These are phyloP conservation scores for Scolanthus callimorphus DNA, from an alignment of 92 coral and sea anemone genomes.

Conservation along the genomic window DNA sequence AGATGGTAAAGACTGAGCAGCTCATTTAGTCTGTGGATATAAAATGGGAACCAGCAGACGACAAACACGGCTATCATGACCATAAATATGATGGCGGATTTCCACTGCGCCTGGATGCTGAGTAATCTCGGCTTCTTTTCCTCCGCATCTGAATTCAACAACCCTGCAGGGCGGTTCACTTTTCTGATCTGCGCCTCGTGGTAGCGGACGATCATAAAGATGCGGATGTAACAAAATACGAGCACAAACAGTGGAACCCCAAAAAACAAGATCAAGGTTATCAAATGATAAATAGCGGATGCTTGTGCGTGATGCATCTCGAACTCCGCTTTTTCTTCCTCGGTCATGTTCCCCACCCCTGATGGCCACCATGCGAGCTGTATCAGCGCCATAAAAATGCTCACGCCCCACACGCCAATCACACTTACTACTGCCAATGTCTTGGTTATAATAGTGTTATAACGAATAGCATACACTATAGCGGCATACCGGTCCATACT, in stretches of 20 bases:
- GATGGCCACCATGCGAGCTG: conserved; percentile 50
- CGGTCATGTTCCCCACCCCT: conserved; percentile 4
- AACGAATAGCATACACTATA: conserved; percentile 64
- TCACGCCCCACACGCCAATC: conserved; percentile 24
- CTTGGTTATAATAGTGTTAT: conserved; percentile 40
- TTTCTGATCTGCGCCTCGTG: conserved; percentile 28
- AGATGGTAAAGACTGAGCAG: background rate
- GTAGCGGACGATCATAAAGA: conserved; percentile 32
- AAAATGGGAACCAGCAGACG: conserved; percentile 67
- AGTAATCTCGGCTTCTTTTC: conserved; percentile 9
- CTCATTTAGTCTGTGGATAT: conserved; percentile 34
- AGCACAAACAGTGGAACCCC: conserved; percentile 24
- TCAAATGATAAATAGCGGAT: conserved; percentile 6
- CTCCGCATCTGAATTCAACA: background rate
- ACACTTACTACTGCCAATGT: conserved; percentile 23
- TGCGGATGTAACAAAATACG: conserved; percentile 27
- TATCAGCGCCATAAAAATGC: conserved; percentile 24
- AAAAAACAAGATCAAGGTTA: conserved; percentile 18
- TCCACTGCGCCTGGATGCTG: conserved; percentile 50
- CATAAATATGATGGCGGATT: conserved; percentile 51
- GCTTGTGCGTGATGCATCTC: background rate
- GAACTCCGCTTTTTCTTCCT: conserved; percentile 24
- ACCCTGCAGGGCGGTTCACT: conserved; percentile 22
- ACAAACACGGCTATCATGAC: conserved; percentile 48
- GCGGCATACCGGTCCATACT: conserved; percentile 82